Conservation (phyloP, 53 echinoderm and acorn worm genomes). For the Crossaster papposus region DNA sequence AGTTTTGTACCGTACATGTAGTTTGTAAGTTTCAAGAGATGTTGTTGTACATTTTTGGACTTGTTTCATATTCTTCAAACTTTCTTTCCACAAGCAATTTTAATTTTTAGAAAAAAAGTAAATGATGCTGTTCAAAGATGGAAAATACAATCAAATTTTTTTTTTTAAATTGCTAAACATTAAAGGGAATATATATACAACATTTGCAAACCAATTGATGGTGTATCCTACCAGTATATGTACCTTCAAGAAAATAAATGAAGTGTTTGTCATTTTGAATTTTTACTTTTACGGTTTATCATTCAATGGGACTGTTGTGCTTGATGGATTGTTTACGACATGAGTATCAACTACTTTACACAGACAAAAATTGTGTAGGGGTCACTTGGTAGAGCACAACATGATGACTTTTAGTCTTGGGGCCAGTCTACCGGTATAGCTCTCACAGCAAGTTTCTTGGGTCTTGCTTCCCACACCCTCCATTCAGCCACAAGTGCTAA, state of each 20-base stretch:
- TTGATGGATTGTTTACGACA: neutral
- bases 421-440: neutral
- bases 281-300: too few species aligned
- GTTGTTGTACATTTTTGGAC: neutral
- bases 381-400: neutral
- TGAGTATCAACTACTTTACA: neutral
- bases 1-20: neutral
- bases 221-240: too few species aligned
- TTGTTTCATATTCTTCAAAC: neutral
- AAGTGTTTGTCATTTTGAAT: too few species aligned
- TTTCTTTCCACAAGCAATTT: neutral
- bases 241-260: neutral
- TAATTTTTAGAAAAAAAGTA: neutral
- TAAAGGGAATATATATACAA: too few species aligned
- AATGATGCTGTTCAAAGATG: too few species aligned
- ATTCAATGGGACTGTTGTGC: neutral
- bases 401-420: neutral
- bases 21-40: neutral
- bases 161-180: too few species aligned
- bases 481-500: conserved; percentile 12
- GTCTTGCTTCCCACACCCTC: too few species aligned
- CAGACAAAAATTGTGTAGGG: neutral
- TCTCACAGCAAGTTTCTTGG: neutral
- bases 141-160: too few species aligned
- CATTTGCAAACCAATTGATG: too few species aligned